Evolutionary conservation across 2,797 vertebrate genomes (phyloP).

Genomic region (Amblyraja radiata): DNA sequence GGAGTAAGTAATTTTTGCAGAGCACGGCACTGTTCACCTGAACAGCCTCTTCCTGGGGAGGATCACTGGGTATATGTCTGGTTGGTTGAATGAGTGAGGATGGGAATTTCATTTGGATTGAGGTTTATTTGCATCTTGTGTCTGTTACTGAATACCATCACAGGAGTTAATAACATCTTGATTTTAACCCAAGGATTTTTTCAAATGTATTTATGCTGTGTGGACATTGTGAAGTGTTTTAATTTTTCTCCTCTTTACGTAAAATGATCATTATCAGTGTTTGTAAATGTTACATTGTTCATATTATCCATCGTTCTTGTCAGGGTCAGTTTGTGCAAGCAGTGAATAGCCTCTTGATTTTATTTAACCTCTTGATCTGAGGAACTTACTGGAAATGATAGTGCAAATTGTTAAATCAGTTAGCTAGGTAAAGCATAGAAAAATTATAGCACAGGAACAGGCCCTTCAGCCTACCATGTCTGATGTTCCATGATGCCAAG

Average conservation of each 20-base stretch:
- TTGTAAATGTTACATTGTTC: background rate
- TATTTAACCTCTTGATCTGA: too few relatives aligned
- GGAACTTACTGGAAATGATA: too few relatives aligned
- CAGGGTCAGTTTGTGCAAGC: too few relatives aligned
- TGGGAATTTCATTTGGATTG: background rate
- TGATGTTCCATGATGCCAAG: too few relatives aligned
- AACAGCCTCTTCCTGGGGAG: background rate
- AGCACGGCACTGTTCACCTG: background rate
- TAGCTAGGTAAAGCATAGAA: too few relatives aligned
- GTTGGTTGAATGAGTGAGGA: background rate
- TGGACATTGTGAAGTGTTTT: background rate
- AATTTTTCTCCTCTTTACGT: background rate
- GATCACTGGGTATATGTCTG: background rate
- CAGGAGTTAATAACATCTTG: background rate
- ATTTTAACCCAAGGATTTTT: background rate
- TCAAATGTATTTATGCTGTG: background rate
- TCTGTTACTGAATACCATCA: background rate
- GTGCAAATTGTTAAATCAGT: too few relatives aligned
- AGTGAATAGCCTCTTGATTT: too few relatives aligned
- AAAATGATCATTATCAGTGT: background rate
- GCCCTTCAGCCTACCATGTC: too few relatives aligned
- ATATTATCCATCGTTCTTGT: background rate
- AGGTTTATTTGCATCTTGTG: background rate
- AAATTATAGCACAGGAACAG: too few relatives aligned
- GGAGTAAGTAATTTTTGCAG: conserved; percentile 70